These are phyloP conservation scores for Drosophila quasianomalipes DNA, from an alignment of 2,888 invertebrate species.

Conservation along the genomic window DNA sequence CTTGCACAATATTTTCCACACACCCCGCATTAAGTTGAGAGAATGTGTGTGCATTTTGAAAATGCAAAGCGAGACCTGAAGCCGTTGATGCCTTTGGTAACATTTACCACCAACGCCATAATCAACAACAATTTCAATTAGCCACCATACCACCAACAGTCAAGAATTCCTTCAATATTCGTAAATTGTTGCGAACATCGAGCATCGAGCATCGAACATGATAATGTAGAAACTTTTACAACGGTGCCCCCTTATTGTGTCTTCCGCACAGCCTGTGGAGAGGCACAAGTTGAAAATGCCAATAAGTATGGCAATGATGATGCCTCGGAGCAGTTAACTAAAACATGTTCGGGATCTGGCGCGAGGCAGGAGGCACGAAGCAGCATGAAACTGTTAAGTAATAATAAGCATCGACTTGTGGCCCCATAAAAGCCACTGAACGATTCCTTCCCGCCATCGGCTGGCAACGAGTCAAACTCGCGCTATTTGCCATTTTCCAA, in stretches of 20 bases:
- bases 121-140: conserved; percentile 65
- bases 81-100: conserved; percentile 25
- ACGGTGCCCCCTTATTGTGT: too few relatives aligned
- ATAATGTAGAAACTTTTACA: conserved; percentile 57
- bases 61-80: conserved; percentile 31
- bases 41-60: conserved; percentile 3
- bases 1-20: conserved; percentile 9
- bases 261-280: neutral
- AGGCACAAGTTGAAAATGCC: conserved; percentile 15
- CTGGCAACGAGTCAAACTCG: conserved; percentile 44
- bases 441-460: conserved; percentile 11
- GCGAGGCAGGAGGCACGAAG: conserved; percentile 20
- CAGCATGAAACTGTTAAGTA: conserved; percentile 60
- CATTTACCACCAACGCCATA: conserved; percentile 33
- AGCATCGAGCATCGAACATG: conserved; percentile 64
- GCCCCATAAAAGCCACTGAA: conserved; percentile 53
- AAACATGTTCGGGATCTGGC: conserved; percentile 26
- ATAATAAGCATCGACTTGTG: conserved; percentile 71
- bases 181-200: conserved; percentile 42
- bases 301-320: conserved; percentile 30
- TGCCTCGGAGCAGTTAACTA: conserved; percentile 23
- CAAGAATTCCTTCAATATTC: conserved; percentile 38
- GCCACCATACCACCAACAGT: conserved; percentile 26
- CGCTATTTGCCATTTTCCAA: conserved; percentile 53
- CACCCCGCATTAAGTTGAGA: neutral